These are phyloP conservation scores for Anguilla anguilla DNA, from an alignment of 2,797 vertebrate species.

Conservation along the genomic window DNA sequence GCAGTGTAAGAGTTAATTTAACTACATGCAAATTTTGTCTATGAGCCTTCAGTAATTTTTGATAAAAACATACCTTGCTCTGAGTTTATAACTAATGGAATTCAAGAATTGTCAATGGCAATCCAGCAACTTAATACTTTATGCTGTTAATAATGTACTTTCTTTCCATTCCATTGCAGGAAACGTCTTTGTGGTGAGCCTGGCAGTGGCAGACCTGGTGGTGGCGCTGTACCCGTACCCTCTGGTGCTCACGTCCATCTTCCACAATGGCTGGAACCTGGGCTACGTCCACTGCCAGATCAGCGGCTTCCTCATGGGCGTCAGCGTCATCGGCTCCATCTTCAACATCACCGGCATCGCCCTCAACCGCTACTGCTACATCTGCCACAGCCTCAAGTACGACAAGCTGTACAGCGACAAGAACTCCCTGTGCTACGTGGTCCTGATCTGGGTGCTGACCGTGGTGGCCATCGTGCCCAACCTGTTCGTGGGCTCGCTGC, in stretches of 20 bases:
- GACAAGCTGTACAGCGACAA: slow-evolving; percentile 90
- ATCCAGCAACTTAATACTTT: neutral
- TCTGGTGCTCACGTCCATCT: slow-evolving; percentile 89
- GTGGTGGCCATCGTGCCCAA: slow-evolving; percentile 91
- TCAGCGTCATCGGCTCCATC: slow-evolving; percentile 95
- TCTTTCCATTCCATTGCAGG: slow-evolving; percentile 70
- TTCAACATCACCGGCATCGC: slow-evolving; percentile 98
- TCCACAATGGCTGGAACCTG: slow-evolving; percentile 90
- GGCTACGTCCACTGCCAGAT: slow-evolving; percentile 92
- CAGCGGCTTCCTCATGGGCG: slow-evolving; percentile 93
- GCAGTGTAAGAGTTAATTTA: neutral
- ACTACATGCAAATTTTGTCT: neutral
- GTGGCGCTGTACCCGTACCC: slow-evolving; percentile 96
- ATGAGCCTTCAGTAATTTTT: too few relatives aligned
- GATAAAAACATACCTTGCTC: too few relatives aligned
- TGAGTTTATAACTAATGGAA: neutral
- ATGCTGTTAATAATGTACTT: slow-evolving; percentile 8
- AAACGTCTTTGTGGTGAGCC: slow-evolving; percentile 95
- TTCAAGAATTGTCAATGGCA: neutral
- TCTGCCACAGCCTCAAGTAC: slow-evolving; percentile 95
- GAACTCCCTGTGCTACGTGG: slow-evolving; percentile 88
- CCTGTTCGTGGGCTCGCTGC: slow-evolving; percentile 86
- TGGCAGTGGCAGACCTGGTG: slow-evolving; percentile 92
- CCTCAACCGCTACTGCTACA: slow-evolving; percentile 95
- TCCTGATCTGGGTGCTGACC: slow-evolving; percentile 89